These are phyloP conservation scores for Gymnothorax javanicus DNA, from an alignment of 2,797 vertebrate genomes.

Conservation along the genomic window DNA sequence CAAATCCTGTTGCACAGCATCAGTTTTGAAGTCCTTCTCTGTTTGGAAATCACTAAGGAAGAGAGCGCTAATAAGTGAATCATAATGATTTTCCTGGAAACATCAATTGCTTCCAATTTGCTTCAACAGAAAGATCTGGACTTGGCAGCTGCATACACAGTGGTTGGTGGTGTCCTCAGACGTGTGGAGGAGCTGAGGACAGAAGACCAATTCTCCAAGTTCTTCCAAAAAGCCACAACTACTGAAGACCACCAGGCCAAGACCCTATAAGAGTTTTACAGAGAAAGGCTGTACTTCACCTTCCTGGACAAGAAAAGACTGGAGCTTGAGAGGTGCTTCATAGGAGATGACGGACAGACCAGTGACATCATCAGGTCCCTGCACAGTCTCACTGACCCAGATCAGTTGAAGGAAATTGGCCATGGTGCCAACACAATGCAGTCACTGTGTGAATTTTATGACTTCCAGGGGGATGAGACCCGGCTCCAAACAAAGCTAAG, in stretches of 20 bases:
- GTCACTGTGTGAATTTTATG: neutral
- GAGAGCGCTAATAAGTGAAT: too few species aligned
- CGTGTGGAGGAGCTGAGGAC: slow-evolving; percentile 21
- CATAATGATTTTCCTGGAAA: slow-evolving; percentile 22
- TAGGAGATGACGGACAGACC: neutral
- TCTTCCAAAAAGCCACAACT: slow-evolving; percentile 13
- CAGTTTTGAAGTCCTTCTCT: slow-evolving; percentile 26
- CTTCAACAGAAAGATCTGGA: slow-evolving; percentile 27
- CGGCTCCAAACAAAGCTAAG: neutral
- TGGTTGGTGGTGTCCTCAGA: slow-evolving; percentile 20
- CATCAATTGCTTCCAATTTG: slow-evolving; percentile 18
- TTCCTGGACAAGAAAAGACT: neutral
- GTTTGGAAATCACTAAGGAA: slow-evolving; percentile 35
- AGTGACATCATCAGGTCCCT: neutral
- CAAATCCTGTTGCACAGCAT: slow-evolving; percentile 17
- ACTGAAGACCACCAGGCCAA: slow-evolving; percentile 24
- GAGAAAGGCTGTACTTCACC: slow-evolving; percentile 20
- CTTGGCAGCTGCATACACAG: slow-evolving; percentile 26
- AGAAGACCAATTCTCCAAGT: slow-evolving; percentile 22
- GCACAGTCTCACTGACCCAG: neutral
- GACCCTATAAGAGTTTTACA: slow-evolving; percentile 10
- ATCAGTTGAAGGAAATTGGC: neutral
- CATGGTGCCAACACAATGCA: neutral
- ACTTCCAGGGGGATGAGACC: neutral
- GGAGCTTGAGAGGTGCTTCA: neutral